These are phyloP conservation scores for Mallotus villosus DNA, from an alignment of 2,797 vertebrate species.

Conservation along the genomic window DNA sequence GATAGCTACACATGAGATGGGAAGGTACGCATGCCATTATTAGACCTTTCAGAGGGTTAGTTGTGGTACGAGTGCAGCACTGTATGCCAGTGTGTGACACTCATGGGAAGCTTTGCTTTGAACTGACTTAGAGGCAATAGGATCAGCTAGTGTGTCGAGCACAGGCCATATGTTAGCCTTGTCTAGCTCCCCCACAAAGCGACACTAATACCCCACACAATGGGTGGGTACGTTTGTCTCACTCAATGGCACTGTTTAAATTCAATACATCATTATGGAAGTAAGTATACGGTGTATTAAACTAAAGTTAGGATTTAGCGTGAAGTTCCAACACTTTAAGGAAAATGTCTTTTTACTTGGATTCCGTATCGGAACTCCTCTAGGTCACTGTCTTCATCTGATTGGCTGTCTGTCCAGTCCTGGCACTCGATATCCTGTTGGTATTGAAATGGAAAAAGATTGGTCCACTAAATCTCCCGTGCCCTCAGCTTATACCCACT, in stretches of 20 bases:
- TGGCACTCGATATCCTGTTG: slow-evolving; percentile 83
- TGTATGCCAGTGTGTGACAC: background rate
- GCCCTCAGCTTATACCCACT: too few relatives aligned
- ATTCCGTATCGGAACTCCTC: slow-evolving; percentile 83
- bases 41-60: background rate
- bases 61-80: background rate
- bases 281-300: background rate
- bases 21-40: background rate
- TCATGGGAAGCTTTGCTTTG: background rate
- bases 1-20: background rate
- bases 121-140: background rate
- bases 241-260: background rate
- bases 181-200: slow-evolving; percentile 1
- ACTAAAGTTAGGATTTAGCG: background rate
- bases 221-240: background rate
- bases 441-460: slow-evolving; percentile 24
- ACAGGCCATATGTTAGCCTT: slow-evolving; percentile 1
- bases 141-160: background rate
- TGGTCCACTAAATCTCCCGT: too few relatives aligned
- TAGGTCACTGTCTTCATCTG: slow-evolving; percentile 85
- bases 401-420: slow-evolving; percentile 83
- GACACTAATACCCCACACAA: background rate
- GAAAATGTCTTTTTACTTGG: slow-evolving; percentile 67
- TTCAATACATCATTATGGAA: background rate
- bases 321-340: too few relatives aligned